Base-by-base conservation (phyloP, 2,888 invertebrate species). In the Calephelis perditalis region DNA sequence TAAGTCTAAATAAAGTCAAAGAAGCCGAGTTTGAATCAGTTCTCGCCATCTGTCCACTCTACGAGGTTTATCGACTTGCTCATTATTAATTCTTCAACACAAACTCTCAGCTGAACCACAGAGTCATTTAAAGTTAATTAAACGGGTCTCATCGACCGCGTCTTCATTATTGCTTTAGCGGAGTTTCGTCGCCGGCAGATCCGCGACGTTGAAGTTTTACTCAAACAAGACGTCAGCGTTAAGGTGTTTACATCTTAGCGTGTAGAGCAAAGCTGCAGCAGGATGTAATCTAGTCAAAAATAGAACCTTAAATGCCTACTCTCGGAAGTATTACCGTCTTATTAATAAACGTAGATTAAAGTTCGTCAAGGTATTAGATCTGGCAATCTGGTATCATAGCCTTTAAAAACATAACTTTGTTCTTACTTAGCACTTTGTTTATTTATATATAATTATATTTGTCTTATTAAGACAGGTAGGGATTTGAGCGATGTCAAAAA, bases 71-170 rank as follows among this genome's bases (percentile, higher is more conserved):
- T 68, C 69, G 72, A 68, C 62, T 62, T 71, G 70, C 72, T 79
- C 80, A 79, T 83, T 82, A 52, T 52, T 52, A 52, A 52, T 52
- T 52, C 52, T 52, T 52, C 35, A 52, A 35, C 35, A 35, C 26
- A 35, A 52, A 79, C 73, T 78, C 73, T 68, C 63, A 56, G 71
- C 66, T 67, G 65, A 76, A 68, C 74, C 73, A 67, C 73, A 70
- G 75, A 73, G 76, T 80, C 80, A 77, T 78, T 81, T 76, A 77
- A 78, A 85, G 81, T 84, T 86, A 85, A 86, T 86, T 85, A 85
- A 84, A 84, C 77, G 79, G 71, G 74, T 74, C 76, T 79, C 76
- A 77, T 76, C 73, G 74, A 70, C 73, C 75, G 74, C 81, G 75
- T 82, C 83, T 84, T 81, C 79, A 81, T 84, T 84, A 84, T 81